Evolutionary conservation across 2,797 vertebrate species (phyloP).

Genomic region (Melanotaenia maccullochi): DNA sequence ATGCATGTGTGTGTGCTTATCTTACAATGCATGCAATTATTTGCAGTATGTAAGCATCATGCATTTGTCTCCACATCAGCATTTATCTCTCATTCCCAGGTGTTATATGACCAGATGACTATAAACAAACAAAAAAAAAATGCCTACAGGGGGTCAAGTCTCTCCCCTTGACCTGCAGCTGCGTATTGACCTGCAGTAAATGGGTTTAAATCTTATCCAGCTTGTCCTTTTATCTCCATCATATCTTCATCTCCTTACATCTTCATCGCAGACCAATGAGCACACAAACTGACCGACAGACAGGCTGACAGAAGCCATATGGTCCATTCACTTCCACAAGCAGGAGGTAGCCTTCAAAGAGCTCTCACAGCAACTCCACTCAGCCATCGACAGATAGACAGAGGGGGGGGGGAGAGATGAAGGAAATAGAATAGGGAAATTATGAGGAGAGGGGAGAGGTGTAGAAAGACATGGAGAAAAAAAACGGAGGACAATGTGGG

Average conservation of each 20-base stretch:
- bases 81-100: conserved; percentile 47
- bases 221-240: conserved; percentile 71
- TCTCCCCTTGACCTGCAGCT: conserved; percentile 78
- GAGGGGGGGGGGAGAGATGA: conserved; percentile 34
- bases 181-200: conserved; percentile 75
- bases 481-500: not conserved
- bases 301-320: conserved; percentile 76
- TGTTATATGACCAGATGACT: conserved; percentile 64
- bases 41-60: conserved; percentile 28
- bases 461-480: conserved; percentile 13
- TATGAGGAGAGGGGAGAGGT: conserved; percentile 40
- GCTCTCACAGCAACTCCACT: conserved; percentile 61
- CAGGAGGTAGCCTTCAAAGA: conserved; percentile 78
- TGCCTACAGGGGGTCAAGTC: conserved; percentile 52
- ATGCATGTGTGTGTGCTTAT: conserved; percentile 41
- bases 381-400: conserved; percentile 52
- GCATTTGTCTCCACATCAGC: conserved; percentile 16
- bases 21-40: conserved; percentile 26
- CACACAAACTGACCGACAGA: conserved; percentile 64
- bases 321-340: conserved; percentile 75
- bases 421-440: conserved; percentile 41
- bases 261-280: conserved; percentile 62
- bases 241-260: conserved; percentile 65
- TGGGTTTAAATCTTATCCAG: conserved; percentile 76
- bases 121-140: conserved; percentile 37